Base-by-base conservation (phyloP, 2,797 vertebrate genomes). In the Syndactyla subalaris region DNA sequence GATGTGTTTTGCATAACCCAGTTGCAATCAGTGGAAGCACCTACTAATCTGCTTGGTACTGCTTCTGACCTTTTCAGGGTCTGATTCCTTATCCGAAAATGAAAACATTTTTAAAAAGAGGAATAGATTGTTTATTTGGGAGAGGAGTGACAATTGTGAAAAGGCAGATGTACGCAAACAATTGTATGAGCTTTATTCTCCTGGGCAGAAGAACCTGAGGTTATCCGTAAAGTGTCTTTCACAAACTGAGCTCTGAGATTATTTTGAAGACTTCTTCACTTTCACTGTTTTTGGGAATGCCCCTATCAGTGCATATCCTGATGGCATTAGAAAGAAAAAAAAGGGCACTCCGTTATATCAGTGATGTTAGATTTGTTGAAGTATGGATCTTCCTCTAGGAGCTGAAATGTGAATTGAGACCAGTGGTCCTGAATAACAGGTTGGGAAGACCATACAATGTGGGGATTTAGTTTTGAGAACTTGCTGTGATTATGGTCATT, bases 21-120 rank as follows among this genome's bases (percentile, higher is more conserved):
- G 95, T 92, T 90, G 89, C 96, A 96, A 94, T 94, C 91, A 96
- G 92, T 96, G 95, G 85, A 94, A 94, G 78, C 94, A 95, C 96
- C 92, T 92, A 89, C 66, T 92, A 90, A 78, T 95, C 92, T 91
- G 92, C 86, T 79, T 49, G 78, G 95, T 93, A 58, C 80, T 3
- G 38, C 81, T 80, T 48, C 82, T 95, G 95, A 90, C 93, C 95
- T 94, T 95, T 92, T 41, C 71, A 81, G 93, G 68, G 30, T 87
- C 88, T 23, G 58, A 82, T 91, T 78, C 76, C 27, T 81, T 83
- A 90, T 91, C 67, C 61, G 84, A 91, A 91, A 95, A 86, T 71
- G 81, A 54, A 86, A 94, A 79, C 8, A 39, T 85, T 89, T 51
- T 93, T 76, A 5, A 62, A 59, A 85, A 82, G 71, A 73, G 75